These are phyloP conservation scores for Chrysomallon squamiferum DNA, from an alignment of 1,140 invertebrate genomes.

Conservation along the genomic window DNA sequence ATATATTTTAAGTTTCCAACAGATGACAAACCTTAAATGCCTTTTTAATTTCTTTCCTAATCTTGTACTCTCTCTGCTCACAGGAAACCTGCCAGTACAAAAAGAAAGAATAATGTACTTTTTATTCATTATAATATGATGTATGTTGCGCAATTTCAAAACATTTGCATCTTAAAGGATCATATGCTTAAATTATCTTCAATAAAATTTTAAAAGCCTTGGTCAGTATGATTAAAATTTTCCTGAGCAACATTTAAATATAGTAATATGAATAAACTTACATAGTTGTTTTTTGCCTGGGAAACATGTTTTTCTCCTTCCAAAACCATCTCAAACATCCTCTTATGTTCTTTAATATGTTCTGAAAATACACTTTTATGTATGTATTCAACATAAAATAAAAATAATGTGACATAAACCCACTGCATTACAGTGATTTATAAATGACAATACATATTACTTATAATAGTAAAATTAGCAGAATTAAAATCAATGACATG, in stretches of 20 bases:
- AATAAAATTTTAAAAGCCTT: no score
- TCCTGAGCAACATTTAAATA: neutral
- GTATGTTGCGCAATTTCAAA: no score
- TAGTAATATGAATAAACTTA: constrained; percentile 26
- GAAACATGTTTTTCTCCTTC: constrained; percentile 67
- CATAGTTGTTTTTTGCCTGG: constrained; percentile 63
- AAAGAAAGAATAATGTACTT: constrained; percentile 10
- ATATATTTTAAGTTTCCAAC: no score
- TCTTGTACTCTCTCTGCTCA: constrained; percentile 64
- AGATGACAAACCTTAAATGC: constrained; percentile 61
- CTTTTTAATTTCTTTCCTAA: constrained; percentile 66
- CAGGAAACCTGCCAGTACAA: constrained; percentile 54
- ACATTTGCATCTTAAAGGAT: no score
- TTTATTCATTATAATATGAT: no score
- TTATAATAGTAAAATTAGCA: no score
- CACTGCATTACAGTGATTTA: neutral
- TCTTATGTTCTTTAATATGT: constrained; percentile 65
- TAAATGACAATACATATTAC: no score
- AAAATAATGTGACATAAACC: neutral
- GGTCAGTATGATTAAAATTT: no score
- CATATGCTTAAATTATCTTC: no score
- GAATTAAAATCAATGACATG: no score
- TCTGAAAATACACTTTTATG: constrained; percentile 61
- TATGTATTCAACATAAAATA: neutral
- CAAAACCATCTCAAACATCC: constrained; percentile 67